phyloP scores from a whole-genome alignment of 2,888 invertebrate genomes.

The Caenorhabditis auriculariae region DNA sequence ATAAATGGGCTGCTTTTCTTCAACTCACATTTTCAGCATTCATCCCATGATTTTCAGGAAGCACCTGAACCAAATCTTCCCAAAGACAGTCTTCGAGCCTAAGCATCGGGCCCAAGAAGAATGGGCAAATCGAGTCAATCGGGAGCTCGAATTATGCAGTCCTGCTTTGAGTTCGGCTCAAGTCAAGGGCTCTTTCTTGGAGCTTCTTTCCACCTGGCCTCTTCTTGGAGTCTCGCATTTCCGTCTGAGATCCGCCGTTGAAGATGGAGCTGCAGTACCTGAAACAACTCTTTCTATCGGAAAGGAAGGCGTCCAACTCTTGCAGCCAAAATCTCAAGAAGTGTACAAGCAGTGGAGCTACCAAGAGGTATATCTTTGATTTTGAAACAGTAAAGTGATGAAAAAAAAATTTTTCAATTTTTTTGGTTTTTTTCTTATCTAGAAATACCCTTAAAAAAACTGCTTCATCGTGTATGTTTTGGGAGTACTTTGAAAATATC shows the following conservation, averaged over 20 bases:
- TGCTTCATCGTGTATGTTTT: not conserved
- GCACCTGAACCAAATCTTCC: conserved; percentile 22
- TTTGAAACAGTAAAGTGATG: not conserved
- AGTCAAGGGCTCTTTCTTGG: conserved; percentile 64
- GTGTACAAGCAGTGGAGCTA: conserved; percentile 27
- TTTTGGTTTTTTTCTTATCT: not conserved
- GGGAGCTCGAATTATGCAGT: conserved; percentile 30
- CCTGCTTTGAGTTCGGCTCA: conserved; percentile 23
- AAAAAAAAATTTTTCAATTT: not conserved
- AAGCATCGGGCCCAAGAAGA: conserved; percentile 28
- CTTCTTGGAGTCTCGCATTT: conserved; percentile 97
- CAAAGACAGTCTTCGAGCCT: conserved; percentile 18
- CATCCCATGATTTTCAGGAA: conserved; percentile 10
- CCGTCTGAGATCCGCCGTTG: conserved; percentile 65
- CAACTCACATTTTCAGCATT: too few species aligned
- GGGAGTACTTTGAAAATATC: not conserved
- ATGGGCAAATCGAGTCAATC: conserved; percentile 45
- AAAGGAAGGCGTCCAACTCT: conserved; percentile 21
- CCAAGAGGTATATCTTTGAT: conserved; percentile 3
- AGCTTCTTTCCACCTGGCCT: conserved; percentile 90
- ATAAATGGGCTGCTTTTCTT: too few species aligned
- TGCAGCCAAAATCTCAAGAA: conserved; percentile 26
- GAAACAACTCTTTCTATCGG: conserved; percentile 30
- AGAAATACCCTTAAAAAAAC: not conserved
- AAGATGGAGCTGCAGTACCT: conserved; percentile 19